Base-by-base conservation (phyloP, 1,140 invertebrate species). In the Formica exsecta region DNA sequence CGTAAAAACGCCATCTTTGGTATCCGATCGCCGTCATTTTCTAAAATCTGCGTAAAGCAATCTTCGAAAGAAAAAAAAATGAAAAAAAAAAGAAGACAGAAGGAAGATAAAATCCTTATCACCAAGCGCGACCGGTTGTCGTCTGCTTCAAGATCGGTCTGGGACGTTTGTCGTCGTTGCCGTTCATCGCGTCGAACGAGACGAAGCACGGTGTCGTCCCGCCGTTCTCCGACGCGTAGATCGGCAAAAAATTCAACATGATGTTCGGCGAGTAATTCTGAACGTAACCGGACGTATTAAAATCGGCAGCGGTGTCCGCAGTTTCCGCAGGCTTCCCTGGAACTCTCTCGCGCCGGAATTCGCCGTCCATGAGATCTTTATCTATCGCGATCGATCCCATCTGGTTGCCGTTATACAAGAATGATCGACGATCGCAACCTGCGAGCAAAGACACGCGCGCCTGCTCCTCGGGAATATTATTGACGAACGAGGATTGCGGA, bases 1-100 rank as follows among this genome's bases (percentile, higher is more conserved):
- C 44, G 11, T 85, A 85, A 85, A 85, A 85, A 64, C 9, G 36
- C 16, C 36, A 41, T 62, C 57, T 76, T 76, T 62, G 74, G 73
- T 75, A 75, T 41, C 16, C 44, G 13, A 61, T n/a, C 13, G 36
- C 22, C 25, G 54, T 41, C n/a, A 5, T 81, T 44, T 44, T 73
- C 9, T 74, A 61, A 71, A 71, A 73, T n/a, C 41, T 71, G 32
- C 38, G n/a, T 74, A 83, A 36, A 73, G 7, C n/a, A 3, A 19
- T 51, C 16, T 5, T 83, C 57, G 48, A 83, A 83, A 74, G 38
- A 25, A 16, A 79, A 44, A 44, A 51, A 54, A 29, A 29, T 29
- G 19, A 25, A 16, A 8, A 32, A 32, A 22, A n/a, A 71, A 0
- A 29, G 6, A 61, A 4, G 8, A 2, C 2, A 22, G 4, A n/a